Evolutionary conservation across 2,797 vertebrate genomes (phyloP), one percentile per base, ranked within the genome.

Genomic region (Peromyscus melanophrys): DNA sequence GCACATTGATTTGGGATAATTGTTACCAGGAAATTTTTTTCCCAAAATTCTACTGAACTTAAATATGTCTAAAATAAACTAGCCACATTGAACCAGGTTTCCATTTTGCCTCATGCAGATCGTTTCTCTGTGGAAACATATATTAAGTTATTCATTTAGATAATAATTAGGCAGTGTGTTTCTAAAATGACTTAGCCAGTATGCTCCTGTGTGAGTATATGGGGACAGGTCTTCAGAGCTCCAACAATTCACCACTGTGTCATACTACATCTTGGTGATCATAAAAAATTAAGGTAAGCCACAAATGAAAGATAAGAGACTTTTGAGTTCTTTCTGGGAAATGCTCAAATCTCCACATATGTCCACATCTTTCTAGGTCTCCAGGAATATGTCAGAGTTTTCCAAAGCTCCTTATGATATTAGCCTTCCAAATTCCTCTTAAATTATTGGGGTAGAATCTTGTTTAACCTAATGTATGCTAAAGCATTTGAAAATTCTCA

Each of bases 291-390:
- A 59, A 40, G 6, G 34, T 59, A 1, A 83, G 2, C 23, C 16
- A n/a, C 4, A 67, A 21, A 40, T 4, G 19, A 31, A 29, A 59
- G 17, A 13, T 13, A 17, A 1, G 34, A 19, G 12, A 4, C 8
- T 83, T 25, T 31, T 31, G 17, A 92, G 23, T 43, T 75, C 12
- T 84, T 77, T 77, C 27, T 43, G 4, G 1, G 6, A 19, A 17
- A 16, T 14, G 0, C 1, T 49, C 2, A 55, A 11, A 81, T 34
- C 6, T 21, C 27, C 55, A n/a, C 3, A 4, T 14, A 5, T 6
- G 16, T 11, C 13, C 23, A 17, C 6, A 6, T 21, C 31, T n/a
- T 90, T 78, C 29, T 8, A 27, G 31, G 13, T 49, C 9, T 71
- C 4, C 9, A 52, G 37, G 4, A 55, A 73, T 63, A 40, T 34